Percentiles rank a stretch among this genome's conserved stretches.
phyloP scores from a whole-genome alignment of 2,113 vertebrate genomes.

The Vanacampus margaritifer region DNA sequence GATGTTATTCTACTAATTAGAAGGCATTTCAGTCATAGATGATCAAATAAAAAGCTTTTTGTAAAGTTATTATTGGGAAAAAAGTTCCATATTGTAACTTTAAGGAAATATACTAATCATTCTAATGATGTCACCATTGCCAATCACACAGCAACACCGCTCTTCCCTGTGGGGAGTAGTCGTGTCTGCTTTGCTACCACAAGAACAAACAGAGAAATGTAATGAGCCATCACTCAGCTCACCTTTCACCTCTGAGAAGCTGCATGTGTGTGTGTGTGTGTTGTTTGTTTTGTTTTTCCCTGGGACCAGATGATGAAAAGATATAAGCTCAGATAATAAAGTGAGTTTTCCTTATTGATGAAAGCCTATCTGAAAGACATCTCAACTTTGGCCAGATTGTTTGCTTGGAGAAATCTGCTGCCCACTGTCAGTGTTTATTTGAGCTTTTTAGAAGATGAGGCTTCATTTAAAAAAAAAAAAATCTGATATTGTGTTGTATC shows the following conservation, averaged over 20 bases:
- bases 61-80: no score
- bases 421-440: no score
- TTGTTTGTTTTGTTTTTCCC: constrained; percentile 31
- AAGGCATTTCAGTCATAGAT: no score
- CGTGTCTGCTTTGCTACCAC: constrained; percentile 20
- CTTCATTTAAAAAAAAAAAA: no score
- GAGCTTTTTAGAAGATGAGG: no score
- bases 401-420: no score
- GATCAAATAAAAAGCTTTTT: no score
- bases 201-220: constrained; percentile 9
- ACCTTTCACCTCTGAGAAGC: constrained; percentile 51
- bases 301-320: constrained; percentile 46
- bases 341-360: no score
- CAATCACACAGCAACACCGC: constrained; percentile 54
- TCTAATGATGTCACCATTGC: constrained; percentile 47
- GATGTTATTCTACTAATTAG: no score
- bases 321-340: constrained; percentile 32
- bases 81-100: no score
- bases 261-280: constrained; percentile 19
- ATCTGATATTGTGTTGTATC: background rate
- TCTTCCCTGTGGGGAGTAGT: constrained; percentile 30
- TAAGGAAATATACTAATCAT: constrained; percentile 34
- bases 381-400: no score
- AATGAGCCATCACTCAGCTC: constrained; percentile 51
- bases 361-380: no score